Evolutionary conservation across 2,797 vertebrate species (phyloP).

Genomic region (Neopelma chrysocephalum): DNA sequence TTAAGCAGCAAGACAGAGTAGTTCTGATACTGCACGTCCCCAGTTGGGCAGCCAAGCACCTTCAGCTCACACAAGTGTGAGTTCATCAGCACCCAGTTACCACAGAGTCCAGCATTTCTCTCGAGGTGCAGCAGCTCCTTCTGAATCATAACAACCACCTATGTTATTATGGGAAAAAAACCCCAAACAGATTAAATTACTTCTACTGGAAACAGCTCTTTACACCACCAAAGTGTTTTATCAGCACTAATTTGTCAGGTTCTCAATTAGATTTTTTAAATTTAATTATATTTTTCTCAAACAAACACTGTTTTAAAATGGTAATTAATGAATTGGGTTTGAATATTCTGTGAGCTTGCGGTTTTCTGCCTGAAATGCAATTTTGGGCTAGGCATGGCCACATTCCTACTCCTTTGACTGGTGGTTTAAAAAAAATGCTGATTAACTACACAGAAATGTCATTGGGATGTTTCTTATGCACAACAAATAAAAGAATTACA

Average conservation of each 20-base stretch:
- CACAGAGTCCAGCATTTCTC: background rate
- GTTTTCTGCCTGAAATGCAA: background rate
- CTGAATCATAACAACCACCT: background rate
- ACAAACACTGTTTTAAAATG: background rate
- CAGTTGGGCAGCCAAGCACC: background rate
- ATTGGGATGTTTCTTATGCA: background rate
- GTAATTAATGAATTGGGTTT: background rate
- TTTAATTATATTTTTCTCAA: background rate
- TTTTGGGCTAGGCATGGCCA: background rate
- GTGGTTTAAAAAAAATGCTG: fast-evolving
- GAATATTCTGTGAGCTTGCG: background rate
- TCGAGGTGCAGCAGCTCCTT: fast-evolving
- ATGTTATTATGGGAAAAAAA: background rate
- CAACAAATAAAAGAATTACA: background rate
- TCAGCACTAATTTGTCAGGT: background rate
- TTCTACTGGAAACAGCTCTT: background rate
- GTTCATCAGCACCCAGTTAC: background rate
- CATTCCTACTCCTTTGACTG: background rate
- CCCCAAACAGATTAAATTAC: fast-evolving
- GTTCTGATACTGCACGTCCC: background rate
- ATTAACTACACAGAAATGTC: background rate
- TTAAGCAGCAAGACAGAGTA: background rate
- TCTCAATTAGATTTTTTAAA: background rate
- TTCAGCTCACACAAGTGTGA: background rate
- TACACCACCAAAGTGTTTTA: background rate